Conservation (phyloP, 1,140 invertebrate species). For the Drosophila paulistorum region DNA sequence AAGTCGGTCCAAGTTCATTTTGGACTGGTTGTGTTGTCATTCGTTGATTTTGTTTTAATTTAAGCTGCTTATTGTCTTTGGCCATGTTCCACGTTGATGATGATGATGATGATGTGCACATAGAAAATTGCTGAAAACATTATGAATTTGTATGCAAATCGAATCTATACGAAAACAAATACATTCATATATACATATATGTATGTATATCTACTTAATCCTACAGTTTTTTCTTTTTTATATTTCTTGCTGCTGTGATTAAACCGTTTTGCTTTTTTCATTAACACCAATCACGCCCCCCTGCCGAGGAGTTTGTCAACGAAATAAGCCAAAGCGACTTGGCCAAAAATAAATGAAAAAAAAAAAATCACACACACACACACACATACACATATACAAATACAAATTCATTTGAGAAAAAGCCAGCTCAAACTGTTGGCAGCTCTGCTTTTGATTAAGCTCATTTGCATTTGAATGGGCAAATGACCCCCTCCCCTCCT, state of each 20-base stretch:
- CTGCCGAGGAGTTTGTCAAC: conserved; percentile 36
- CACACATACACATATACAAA: too few relatives aligned
- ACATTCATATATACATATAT: background rate
- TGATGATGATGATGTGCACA: conserved; percentile 6
- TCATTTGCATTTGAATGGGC: conserved; percentile 76
- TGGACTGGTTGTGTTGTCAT: background rate
- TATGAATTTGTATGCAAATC: conserved; percentile 78
- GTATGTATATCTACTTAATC: background rate
- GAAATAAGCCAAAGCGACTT: conserved; percentile 16
- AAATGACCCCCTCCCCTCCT: conserved; percentile 1
- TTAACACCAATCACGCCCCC: conserved; percentile 58
- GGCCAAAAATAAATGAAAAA: conserved; percentile 37
- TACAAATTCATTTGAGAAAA: too few relatives aligned
- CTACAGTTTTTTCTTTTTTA: background rate
- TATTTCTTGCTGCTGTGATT: conserved; percentile 55
- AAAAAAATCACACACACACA: conserved; percentile 10
- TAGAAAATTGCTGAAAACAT: conserved; percentile 26
- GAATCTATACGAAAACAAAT: conserved; percentile 45
- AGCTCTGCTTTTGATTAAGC: conserved; percentile 79
- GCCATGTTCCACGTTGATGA: conserved; percentile 6
- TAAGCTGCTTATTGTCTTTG: conserved; percentile 24
- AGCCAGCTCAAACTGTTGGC: conserved; percentile 27
- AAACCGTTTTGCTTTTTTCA: conserved; percentile 77
- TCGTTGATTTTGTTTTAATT: background rate
- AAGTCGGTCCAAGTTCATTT: background rate